A percentile compares a stretch with the other conserved stretches of the same genome.
phyloP scores from a whole-genome alignment of 2,113 vertebrate species.

The Gracilinanus agilis region DNA sequence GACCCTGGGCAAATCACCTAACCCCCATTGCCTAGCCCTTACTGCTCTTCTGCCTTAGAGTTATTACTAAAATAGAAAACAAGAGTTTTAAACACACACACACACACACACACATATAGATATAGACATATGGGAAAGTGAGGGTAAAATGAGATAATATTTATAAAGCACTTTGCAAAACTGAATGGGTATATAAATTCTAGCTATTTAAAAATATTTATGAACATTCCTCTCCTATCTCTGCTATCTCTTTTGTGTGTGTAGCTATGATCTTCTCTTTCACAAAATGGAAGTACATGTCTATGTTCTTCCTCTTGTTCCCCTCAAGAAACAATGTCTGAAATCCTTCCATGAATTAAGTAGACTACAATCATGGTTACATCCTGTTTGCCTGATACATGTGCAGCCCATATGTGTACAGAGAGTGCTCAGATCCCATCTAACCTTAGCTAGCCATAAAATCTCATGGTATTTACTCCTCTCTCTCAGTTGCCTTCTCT shows the following conservation, averaged over 20 bases:
- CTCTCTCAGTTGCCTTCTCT: neutral
- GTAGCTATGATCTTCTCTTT: neutral
- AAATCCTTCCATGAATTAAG: neutral
- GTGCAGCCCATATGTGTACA: too few species aligned
- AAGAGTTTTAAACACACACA: too few species aligned
- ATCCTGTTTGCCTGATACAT: too few species aligned
- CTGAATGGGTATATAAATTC: neutral
- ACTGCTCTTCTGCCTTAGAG: too few species aligned
- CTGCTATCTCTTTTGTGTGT: neutral
- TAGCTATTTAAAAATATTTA: neutral
- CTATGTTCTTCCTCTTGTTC: neutral
- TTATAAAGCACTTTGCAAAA: neutral
- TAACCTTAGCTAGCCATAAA: neutral
- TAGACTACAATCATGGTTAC: too few species aligned
- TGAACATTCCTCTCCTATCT: neutral
- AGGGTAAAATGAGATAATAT: neutral
- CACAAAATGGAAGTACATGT: neutral
- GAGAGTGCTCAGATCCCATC: too few species aligned
- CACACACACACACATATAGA: too few species aligned
- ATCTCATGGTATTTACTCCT: neutral
- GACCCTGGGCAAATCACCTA: too few species aligned
- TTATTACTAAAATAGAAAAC: too few species aligned
- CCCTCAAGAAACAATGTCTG: neutral
- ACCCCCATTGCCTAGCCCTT: too few species aligned
- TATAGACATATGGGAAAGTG: too few species aligned